Evolutionary conservation across 2,888 invertebrate species (phyloP).

Genomic region (Phoenoteleia sp.): DNA sequence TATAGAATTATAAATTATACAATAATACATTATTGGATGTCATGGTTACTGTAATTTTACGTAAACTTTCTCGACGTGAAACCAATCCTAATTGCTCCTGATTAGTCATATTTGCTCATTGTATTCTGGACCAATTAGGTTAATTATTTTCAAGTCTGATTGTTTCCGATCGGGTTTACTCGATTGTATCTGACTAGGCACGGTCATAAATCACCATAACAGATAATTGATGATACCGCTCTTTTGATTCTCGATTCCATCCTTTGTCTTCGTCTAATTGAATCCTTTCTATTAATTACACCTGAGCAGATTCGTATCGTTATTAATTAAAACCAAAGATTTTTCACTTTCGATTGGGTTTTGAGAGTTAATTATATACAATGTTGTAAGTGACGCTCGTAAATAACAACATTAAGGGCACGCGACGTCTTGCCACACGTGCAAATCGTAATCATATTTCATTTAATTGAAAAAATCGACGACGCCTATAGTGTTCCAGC

Average conservation of each 20-base stretch:
- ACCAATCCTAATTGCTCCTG: slow-evolving; percentile 29
- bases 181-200: slow-evolving; percentile 13
- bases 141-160: slow-evolving; percentile 38
- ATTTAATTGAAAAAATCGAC: too few relatives aligned
- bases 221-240: slow-evolving; percentile 40
- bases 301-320: slow-evolving; percentile 7
- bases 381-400: neutral
- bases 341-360: slow-evolving; percentile 12
- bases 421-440: too few relatives aligned
- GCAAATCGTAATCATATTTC: neutral
- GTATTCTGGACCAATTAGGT: slow-evolving; percentile 30
- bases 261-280: slow-evolving; percentile 41
- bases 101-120: slow-evolving; percentile 50
- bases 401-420: slow-evolving; percentile 11
- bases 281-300: slow-evolving; percentile 45
- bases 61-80: too few relatives aligned
- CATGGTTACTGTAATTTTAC: too few relatives aligned
- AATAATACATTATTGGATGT: too few relatives aligned
- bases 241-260: slow-evolving; percentile 11
- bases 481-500: too few relatives aligned
- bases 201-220: slow-evolving; percentile 39
- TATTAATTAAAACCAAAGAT: slow-evolving; percentile 21
- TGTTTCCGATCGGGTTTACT: slow-evolving; percentile 41
- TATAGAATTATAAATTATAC: too few relatives aligned
- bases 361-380: slow-evolving; percentile 9